Evolutionary conservation across 2,888 invertebrate genomes (phyloP).

Genomic region (Strigamia crassipes): DNA sequence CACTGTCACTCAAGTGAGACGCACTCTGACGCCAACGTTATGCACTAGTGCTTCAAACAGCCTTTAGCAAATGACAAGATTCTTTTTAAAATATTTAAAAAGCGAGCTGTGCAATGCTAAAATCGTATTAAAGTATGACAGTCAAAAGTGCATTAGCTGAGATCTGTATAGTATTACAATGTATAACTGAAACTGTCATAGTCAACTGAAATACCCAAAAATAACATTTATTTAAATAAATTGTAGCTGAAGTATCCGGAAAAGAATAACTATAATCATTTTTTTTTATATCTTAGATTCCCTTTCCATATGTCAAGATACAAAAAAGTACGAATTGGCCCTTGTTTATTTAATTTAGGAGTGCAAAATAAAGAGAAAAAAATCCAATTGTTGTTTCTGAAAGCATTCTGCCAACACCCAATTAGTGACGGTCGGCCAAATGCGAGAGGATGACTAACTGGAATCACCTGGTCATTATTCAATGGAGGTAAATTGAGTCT

Average conservation of each 20-base stretch:
- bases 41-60: constrained; percentile 28
- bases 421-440: constrained; percentile 34
- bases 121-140: constrained; percentile 28
- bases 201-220: background rate
- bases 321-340: background rate
- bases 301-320: background rate
- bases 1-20: constrained; percentile 38
- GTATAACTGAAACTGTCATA: background rate
- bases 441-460: constrained; percentile 16
- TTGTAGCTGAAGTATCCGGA: too few relatives aligned
- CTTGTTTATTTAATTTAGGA: constrained; percentile 13
- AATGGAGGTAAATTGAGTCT: constrained; percentile 16
- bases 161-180: background rate
- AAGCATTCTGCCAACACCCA: constrained; percentile 40
- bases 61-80: constrained; percentile 33
- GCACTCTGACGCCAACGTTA: constrained; percentile 40
- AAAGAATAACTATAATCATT: too few relatives aligned
- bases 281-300: too few relatives aligned
- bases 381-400: constrained; percentile 25
- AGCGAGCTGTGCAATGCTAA: constrained; percentile 8
- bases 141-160: background rate
- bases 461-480: constrained; percentile 35
- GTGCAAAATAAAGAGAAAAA: background rate
- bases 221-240: too few relatives aligned
- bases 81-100: constrained; percentile 30